Conservation (phyloP, 2,113 vertebrate species). For the Polypterus bichir region DNA sequence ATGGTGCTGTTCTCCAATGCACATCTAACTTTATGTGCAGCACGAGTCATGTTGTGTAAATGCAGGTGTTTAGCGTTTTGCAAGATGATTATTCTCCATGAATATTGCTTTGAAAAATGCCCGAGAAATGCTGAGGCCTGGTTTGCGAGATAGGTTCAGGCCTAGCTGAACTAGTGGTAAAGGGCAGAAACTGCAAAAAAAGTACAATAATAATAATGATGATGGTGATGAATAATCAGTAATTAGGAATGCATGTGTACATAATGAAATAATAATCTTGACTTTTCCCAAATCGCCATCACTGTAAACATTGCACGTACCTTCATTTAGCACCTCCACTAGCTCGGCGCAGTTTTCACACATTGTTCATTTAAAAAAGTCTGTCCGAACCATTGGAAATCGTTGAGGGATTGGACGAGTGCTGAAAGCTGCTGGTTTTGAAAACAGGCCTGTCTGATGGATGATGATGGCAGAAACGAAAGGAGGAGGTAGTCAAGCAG, state of each 20-base stretch:
- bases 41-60: no score
- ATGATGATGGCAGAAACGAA: conserved; percentile 41
- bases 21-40: no score
- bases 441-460: conserved; percentile 35
- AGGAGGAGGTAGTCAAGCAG: conserved; percentile 19
- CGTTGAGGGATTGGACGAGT: conserved; percentile 44
- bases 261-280: no score
- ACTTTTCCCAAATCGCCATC: no score
- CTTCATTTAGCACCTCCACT: conserved; percentile 96
- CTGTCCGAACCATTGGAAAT: conserved; percentile 62
- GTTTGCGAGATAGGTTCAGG: no score
- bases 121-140: no score
- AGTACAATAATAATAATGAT: conserved; percentile 1
- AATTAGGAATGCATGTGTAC: no score
- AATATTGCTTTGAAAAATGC: no score
- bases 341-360: conserved; percentile 98
- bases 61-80: no score
- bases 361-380: conserved; percentile 80
- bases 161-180: conserved; percentile 11
- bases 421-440: conserved; percentile 39
- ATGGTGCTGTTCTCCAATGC: no score
- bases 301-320: conserved; percentile 54
- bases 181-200: conserved; percentile 16
- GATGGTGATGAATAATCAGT: no score
- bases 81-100: no score